Conservation (phyloP, 2,113 vertebrate species). For the Rhineura floridana region DNA sequence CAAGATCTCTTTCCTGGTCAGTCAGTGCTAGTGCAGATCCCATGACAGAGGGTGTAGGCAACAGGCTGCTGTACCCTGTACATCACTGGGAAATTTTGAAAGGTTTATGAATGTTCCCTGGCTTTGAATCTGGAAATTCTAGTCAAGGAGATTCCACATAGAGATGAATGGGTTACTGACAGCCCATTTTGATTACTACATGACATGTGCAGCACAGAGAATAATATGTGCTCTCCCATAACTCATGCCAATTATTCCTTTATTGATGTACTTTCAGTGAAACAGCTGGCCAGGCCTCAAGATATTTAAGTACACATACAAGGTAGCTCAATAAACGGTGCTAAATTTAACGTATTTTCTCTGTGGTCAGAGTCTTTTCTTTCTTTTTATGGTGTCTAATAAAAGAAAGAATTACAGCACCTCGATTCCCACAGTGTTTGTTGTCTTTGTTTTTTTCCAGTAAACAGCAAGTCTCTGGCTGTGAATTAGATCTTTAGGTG, state of each 20-base stretch:
- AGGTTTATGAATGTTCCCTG: no score
- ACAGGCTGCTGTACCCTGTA: background rate
- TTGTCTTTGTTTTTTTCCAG: background rate
- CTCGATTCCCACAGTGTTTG: background rate
- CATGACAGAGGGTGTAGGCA: no score
- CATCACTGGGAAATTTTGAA: background rate
- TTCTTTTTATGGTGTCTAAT: background rate
- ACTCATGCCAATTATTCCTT: background rate
- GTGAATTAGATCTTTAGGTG: accelerated
- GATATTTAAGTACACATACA: background rate
- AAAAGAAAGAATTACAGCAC: accelerated
- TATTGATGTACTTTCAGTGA: background rate
- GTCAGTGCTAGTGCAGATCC: no score
- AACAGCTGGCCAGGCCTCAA: accelerated
- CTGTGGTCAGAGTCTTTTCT: background rate
- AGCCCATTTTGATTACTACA: background rate
- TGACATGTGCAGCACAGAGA: background rate
- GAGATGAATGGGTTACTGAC: background rate
- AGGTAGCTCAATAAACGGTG: background rate
- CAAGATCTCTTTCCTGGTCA: no score
- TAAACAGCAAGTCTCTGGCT: background rate
- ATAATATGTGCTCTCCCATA: background rate
- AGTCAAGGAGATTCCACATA: background rate
- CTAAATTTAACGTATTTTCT: accelerated
- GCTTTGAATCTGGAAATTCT: background rate